Evolutionary conservation across 2,888 invertebrate genomes (phyloP).

Genomic region (Oscheius myriophilus): DNA sequence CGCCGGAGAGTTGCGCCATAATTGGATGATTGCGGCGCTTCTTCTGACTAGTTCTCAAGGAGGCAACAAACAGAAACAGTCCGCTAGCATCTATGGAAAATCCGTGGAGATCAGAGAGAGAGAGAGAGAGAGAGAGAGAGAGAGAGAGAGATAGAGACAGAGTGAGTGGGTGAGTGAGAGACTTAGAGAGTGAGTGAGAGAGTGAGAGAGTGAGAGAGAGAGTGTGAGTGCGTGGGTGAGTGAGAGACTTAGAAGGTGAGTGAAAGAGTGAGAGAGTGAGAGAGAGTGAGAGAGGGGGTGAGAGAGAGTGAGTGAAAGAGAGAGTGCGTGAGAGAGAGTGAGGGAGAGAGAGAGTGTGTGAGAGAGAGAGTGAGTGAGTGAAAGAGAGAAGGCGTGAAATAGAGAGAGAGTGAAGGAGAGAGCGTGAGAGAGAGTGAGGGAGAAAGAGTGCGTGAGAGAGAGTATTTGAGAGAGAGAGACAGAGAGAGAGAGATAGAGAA

Average conservation of each 20-base stretch:
- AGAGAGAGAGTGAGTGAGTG: background rate
- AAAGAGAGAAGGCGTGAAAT: background rate
- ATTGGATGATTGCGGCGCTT: constrained; percentile 32
- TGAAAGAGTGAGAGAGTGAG: background rate
- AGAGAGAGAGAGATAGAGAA: background rate
- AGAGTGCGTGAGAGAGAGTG: background rate
- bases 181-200: background rate
- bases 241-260: constrained; percentile 1
- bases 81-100: background rate
- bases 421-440: background rate
- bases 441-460: background rate
- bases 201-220: background rate
- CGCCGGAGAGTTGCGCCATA: constrained; percentile 30
- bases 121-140: background rate
- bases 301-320: background rate
- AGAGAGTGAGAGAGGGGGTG: background rate
- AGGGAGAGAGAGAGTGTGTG: background rate
- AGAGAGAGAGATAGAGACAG: background rate
- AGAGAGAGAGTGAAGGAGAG: background rate
- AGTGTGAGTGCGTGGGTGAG: background rate
- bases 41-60: constrained; percentile 30
- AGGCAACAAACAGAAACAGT: constrained; percentile 16
- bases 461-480: background rate
- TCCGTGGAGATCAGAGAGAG: background rate
- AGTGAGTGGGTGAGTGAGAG: background rate